These are phyloP conservation scores for Sebastiscus tertius DNA, from an alignment of 2,797 vertebrate species.

Conservation along the genomic window DNA sequence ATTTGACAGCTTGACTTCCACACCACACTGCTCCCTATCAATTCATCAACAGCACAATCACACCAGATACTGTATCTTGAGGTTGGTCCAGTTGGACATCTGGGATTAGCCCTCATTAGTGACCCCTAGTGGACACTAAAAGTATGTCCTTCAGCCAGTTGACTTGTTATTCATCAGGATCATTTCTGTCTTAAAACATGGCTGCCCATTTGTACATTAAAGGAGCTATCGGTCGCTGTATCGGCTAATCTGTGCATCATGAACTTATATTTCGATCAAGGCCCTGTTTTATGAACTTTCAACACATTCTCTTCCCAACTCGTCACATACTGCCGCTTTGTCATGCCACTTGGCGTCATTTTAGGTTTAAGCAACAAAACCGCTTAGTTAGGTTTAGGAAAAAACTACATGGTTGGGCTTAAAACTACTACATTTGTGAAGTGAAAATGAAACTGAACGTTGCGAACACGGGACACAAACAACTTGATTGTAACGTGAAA, in stretches of 20 bases:
- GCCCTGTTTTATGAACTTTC: neutral
- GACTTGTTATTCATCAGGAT: neutral
- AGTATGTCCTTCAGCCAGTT: neutral
- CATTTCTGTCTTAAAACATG: too few relatives aligned
- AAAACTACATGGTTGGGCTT: too few relatives aligned
- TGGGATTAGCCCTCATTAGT: neutral
- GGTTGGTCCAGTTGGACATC: neutral
- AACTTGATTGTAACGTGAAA: too few relatives aligned
- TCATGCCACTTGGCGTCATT: fast-evolving
- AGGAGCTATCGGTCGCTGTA: neutral
- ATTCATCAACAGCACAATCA: neutral
- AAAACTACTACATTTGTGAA: too few relatives aligned
- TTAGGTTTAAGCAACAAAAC: too few relatives aligned
- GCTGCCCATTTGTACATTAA: neutral
- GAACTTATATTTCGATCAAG: neutral
- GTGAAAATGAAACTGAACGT: too few relatives aligned
- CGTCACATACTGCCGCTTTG: too few relatives aligned
- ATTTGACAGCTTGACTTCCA: conserved; percentile 33
- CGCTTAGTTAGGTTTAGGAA: too few relatives aligned
- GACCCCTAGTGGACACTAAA: neutral
- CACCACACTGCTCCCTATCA: neutral
- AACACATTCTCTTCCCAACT: too few relatives aligned
- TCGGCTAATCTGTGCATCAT: neutral
- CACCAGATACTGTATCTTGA: neutral
- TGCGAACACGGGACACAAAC: too few relatives aligned